Percentiles rank a stretch among this genome's conserved stretches.
Conservation (phyloP, 2,113 vertebrate genomes). For the Marcusenius ussheri region DNA sequence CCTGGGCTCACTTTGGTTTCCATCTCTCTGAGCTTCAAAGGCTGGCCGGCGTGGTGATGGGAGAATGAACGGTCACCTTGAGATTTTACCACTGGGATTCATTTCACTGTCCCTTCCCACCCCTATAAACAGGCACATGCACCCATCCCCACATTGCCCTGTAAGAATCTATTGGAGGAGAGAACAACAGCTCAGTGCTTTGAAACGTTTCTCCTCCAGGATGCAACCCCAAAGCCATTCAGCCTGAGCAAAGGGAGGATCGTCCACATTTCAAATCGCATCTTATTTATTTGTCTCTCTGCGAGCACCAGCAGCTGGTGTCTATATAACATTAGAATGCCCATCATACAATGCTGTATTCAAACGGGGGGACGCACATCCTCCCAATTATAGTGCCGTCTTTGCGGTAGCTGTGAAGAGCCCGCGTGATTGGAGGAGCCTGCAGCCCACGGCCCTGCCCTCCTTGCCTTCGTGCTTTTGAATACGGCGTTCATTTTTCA, state of each 20-base stretch:
- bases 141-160: background rate
- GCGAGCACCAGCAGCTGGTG: slow-evolving; percentile 31
- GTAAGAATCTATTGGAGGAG: background rate
- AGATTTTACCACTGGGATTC: slow-evolving; percentile 51
- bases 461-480: slow-evolving; percentile 27
- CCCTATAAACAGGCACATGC: background rate
- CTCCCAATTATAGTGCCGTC: background rate
- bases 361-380: slow-evolving; percentile 4
- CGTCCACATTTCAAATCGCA: background rate
- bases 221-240: background rate
- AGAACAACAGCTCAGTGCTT: background rate
- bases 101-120: slow-evolving; percentile 29
- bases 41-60: slow-evolving; percentile 39
- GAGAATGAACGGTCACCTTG: slow-evolving; percentile 58
- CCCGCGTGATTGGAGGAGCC: slow-evolving; percentile 26
- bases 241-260: background rate
- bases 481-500: slow-evolving; percentile 41
- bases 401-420: slow-evolving; percentile 22
- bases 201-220: background rate
- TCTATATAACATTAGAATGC: slow-evolving; percentile 24
- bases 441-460: background rate
- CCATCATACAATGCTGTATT: slow-evolving; percentile 13
- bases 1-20: slow-evolving; percentile 52
- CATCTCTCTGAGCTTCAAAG: slow-evolving; percentile 51
- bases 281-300: slow-evolving; percentile 17